Percentiles rank a stretch among this genome's conserved stretches.
phyloP scores from a whole-genome alignment of 2,113 vertebrate species.

The Spea bombifrons region DNA sequence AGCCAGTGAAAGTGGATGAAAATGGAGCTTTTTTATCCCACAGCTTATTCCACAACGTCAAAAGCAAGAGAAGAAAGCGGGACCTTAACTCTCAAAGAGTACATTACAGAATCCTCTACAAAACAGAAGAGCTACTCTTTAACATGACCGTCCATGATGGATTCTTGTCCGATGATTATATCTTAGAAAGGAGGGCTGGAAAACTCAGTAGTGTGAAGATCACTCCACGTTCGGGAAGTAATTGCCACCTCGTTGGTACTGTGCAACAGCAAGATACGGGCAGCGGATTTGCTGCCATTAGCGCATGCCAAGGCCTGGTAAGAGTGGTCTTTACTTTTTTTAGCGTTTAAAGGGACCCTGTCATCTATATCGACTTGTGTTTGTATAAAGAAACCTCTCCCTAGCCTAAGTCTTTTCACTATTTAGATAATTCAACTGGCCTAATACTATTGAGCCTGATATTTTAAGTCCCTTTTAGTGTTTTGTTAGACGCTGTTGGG shows the following conservation, averaged over 20 bases:
- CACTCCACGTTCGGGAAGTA: conserved; percentile 38
- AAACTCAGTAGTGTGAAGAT: conserved; percentile 65
- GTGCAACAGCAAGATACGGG: conserved; percentile 54
- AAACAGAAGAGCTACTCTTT: conserved; percentile 73
- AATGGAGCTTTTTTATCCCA: conserved; percentile 80
- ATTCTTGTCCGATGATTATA: conserved; percentile 77
- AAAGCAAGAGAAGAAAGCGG: conserved; percentile 65
- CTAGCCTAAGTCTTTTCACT: no score
- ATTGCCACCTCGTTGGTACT: conserved; percentile 81
- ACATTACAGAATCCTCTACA: conserved; percentile 77
- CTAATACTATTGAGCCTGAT: no score
- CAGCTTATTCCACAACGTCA: conserved; percentile 65
- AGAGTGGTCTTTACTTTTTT: conserved; percentile 54
- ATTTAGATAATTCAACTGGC: no score
- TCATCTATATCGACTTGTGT: no score
- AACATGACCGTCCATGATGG: conserved; percentile 75
- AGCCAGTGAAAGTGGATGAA: conserved; percentile 74
- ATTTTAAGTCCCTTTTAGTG: no score
- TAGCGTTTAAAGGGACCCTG: no score
- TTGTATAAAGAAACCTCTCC: no score
- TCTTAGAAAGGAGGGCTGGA: conserved; percentile 78
- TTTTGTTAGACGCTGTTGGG: no score
- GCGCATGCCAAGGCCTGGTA: conserved; percentile 88
- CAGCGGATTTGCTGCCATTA: conserved; percentile 76
- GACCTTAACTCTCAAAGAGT: conserved; percentile 56